Evolutionary conservation across 2,797 vertebrate species (phyloP).

Genomic region (Pteronotus mesoamericanus): DNA sequence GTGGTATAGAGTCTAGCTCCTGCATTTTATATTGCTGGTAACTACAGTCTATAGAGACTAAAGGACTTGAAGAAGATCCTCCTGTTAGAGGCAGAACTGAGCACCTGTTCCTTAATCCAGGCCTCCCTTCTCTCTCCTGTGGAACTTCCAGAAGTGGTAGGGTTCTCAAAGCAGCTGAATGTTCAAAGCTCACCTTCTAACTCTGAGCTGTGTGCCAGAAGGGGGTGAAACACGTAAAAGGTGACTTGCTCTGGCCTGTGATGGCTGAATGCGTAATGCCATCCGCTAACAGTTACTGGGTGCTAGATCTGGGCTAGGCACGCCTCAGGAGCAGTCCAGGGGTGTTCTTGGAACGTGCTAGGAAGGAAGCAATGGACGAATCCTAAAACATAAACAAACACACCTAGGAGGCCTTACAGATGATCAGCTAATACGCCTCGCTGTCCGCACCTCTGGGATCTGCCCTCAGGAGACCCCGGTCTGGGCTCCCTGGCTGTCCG

Average conservation of each 20-base stretch:
- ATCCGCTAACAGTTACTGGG: not conserved
- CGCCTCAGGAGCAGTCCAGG: not conserved
- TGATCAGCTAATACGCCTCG: not conserved
- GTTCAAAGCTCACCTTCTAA: not conserved
- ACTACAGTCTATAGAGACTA: not conserved
- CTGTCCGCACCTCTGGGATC: fast-evolving
- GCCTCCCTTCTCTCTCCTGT: not conserved
- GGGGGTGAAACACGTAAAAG: not conserved
- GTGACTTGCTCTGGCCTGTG: not conserved
- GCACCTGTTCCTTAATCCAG: not conserved
- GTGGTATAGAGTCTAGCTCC: not conserved
- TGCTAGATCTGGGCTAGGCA: too few relatives aligned
- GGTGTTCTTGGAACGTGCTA: not conserved
- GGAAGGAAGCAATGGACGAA: not conserved
- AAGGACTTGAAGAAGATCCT: not conserved
- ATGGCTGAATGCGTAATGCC: not conserved
- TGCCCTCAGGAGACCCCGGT: not conserved
- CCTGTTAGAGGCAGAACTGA: not conserved
- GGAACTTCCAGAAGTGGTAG: not conserved
- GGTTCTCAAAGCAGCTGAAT: not conserved
- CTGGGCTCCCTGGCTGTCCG: not conserved
- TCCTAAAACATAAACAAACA: too few relatives aligned
- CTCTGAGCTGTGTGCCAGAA: not conserved
- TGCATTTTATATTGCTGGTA: not conserved
- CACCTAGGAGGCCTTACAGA: not conserved